Evolutionary conservation across 2,113 vertebrate species (phyloP).

Genomic region (Prunella himalayana): DNA sequence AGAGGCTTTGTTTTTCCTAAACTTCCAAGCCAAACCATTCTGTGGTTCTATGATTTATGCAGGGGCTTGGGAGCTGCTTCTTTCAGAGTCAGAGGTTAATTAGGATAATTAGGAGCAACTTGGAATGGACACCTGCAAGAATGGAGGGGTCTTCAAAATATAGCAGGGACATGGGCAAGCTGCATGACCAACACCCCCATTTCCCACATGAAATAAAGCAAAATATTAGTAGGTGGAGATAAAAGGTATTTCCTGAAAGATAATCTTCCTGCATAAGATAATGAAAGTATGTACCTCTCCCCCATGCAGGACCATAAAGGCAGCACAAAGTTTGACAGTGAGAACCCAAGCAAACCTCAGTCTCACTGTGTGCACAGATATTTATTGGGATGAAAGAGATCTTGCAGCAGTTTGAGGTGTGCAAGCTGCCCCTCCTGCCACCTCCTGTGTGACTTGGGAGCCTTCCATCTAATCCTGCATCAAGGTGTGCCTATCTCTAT

Average conservation of each 20-base stretch:
- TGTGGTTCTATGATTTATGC: not conserved
- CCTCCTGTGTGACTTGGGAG: not conserved
- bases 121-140: not conserved
- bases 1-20: not conserved
- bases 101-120: not conserved
- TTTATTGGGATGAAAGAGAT: not conserved
- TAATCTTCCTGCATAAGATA: fast-evolving
- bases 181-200: not conserved
- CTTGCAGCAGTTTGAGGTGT: not conserved
- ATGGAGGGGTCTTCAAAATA: not conserved
- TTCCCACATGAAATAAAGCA: not conserved
- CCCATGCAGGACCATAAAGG: not conserved
- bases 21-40: not conserved
- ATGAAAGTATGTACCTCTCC: not conserved
- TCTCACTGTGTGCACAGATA: not conserved
- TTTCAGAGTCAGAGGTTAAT: not conserved
- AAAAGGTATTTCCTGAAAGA: not conserved
- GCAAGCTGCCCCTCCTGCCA: not conserved
- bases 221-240: not conserved
- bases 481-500: not conserved
- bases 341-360: not conserved
- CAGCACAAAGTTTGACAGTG: not conserved
- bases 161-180: not conserved
- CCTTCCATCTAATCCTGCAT: not conserved
- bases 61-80: not conserved